These are phyloP conservation scores for Calliopsis andreniformis DNA, from an alignment of 1,140 invertebrate genomes.

Conservation along the genomic window DNA sequence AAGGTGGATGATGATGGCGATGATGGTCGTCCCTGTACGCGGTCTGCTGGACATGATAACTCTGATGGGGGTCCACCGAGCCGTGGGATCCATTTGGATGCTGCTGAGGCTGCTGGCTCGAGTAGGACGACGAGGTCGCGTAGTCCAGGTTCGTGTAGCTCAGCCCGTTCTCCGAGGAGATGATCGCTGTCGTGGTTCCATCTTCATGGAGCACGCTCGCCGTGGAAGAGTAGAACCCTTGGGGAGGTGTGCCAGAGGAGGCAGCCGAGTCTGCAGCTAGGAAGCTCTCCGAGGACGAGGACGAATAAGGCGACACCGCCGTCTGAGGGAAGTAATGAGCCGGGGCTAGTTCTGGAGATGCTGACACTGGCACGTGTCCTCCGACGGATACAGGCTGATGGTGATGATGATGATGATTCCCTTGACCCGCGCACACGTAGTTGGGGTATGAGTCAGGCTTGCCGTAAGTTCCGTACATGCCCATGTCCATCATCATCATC, in stretches of 20 bases:
- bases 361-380: constrained; percentile 71
- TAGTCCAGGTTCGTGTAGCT: constrained; percentile 96
- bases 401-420: constrained; percentile 71
- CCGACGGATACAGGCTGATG: constrained; percentile 67
- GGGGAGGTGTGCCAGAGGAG: constrained; percentile 74
- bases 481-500: constrained; percentile 88
- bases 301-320: constrained; percentile 73
- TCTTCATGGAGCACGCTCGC: constrained; percentile 78
- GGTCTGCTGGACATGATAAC: constrained; percentile 69
- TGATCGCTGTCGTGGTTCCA: constrained; percentile 87
- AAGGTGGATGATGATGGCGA: constrained; percentile 62
- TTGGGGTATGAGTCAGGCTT: constrained; percentile 81
- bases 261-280: constrained; percentile 66
- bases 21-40: constrained; percentile 71
- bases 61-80: constrained; percentile 66
- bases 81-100: constrained; percentile 58
- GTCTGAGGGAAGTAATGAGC: constrained; percentile 78
- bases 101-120: constrained; percentile 64
- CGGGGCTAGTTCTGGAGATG: constrained; percentile 75
- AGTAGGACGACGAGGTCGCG: constrained; percentile 70
- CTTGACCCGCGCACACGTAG: constrained; percentile 76
- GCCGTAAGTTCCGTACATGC: constrained; percentile 86
- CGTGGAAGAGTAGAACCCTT: constrained; percentile 75
- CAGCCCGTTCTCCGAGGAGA: constrained; percentile 91
- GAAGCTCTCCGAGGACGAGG: constrained; percentile 71